These are phyloP conservation scores for Tetraneura akinire DNA, from an alignment of 1,140 invertebrate genomes.

Conservation along the genomic window DNA sequence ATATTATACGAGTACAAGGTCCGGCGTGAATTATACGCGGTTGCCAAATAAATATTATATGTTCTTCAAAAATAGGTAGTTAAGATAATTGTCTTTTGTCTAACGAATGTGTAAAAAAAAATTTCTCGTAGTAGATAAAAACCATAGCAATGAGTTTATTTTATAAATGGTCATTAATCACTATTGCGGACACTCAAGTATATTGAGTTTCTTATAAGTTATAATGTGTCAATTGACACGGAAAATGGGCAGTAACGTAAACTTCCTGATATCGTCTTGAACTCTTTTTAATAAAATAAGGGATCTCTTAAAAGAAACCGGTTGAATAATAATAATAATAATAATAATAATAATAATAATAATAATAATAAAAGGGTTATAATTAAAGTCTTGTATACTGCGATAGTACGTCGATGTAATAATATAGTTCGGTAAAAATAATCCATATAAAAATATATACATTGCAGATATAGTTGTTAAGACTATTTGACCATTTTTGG, in stretches of 20 bases:
- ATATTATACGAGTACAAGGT: neutral
- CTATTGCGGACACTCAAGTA: neutral
- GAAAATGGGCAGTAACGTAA: neutral
- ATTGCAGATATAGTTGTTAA: neutral
- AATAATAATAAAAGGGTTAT: neutral
- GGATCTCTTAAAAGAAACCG: neutral
- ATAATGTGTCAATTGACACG: neutral
- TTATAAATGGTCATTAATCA: neutral
- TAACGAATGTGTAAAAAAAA: neutral
- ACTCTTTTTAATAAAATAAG: neutral
- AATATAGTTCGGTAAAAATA: neutral
- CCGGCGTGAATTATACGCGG: neutral
- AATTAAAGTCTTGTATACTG: neutral
- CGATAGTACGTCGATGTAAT: neutral
- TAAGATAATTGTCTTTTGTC: constrained; percentile 14
- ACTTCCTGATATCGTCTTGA: neutral
- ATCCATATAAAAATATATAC: neutral
- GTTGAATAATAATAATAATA: neutral
- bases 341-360: neutral
- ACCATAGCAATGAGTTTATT: neutral
- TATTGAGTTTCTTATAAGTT: neutral
- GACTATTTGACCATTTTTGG: neutral
- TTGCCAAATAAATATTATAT: neutral
- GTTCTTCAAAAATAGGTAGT: neutral
- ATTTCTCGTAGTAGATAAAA: neutral